Percentiles rank a stretch among this genome's conserved stretches.
phyloP scores from a whole-genome alignment of 1,140 invertebrate genomes.

The Gryon sp. region DNA sequence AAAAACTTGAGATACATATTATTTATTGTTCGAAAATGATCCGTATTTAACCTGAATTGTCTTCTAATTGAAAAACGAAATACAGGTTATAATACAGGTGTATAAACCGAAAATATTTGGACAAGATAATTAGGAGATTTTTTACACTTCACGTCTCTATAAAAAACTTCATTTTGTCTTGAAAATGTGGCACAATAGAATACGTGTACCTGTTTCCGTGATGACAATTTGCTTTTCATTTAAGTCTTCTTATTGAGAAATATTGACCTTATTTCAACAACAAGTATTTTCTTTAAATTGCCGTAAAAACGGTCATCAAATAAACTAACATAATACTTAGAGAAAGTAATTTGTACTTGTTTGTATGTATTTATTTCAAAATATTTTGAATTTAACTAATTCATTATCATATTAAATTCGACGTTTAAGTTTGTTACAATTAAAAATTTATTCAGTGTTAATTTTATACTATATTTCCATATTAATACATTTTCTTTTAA shows the following conservation, averaged over 20 bases:
- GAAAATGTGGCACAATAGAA: conserved; percentile 20
- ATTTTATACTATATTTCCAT: too few relatives aligned
- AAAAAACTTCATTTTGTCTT: conserved; percentile 16
- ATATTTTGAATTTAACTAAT: too few relatives aligned
- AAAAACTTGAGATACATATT: too few relatives aligned
- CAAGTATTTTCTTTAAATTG: conserved; percentile 16
- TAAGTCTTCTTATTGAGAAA: conserved; percentile 25
- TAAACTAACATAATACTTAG: background rate
- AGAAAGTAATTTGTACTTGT: conserved; percentile 22
- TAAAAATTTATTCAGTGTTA: too few relatives aligned
- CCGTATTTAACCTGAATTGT: background rate
- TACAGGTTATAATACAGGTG: background rate
- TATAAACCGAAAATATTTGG: conserved; percentile 42
- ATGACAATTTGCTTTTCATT: conserved; percentile 15
- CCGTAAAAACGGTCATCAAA: conserved; percentile 12
- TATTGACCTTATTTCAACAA: conserved; percentile 25
- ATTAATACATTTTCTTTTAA: too few relatives aligned
- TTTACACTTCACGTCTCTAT: background rate
- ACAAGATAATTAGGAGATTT: conserved; percentile 26
- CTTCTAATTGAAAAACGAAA: background rate
- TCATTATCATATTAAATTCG: too few relatives aligned
- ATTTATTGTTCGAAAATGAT: background rate
- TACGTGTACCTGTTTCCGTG: conserved; percentile 28
- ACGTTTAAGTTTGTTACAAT: too few relatives aligned
- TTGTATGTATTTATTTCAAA: too few relatives aligned